These are phyloP conservation scores for Astyanax mexicanus DNA, from an alignment of 2,797 vertebrate genomes.

Conservation along the genomic window DNA sequence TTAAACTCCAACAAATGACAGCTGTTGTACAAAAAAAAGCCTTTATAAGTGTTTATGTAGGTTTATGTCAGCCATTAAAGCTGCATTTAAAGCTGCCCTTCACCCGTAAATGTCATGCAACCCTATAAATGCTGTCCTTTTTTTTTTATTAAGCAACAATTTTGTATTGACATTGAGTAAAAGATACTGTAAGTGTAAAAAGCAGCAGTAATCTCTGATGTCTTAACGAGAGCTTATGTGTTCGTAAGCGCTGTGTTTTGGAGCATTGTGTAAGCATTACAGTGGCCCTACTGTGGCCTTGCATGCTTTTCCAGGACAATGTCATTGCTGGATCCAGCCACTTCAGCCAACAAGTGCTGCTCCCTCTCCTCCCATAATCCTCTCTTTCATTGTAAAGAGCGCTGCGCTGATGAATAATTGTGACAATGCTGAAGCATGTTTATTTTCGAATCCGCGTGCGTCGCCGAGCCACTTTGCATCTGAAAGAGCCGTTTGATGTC, in stretches of 20 bases:
- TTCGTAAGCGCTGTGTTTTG: not conserved
- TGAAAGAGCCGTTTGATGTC: slow-evolving; percentile 60
- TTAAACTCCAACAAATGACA: too few relatives aligned
- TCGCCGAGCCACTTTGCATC: slow-evolving; percentile 55
- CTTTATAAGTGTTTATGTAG: too few relatives aligned
- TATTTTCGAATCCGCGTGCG: slow-evolving; percentile 47
- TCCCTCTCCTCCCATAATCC: slow-evolving; percentile 43
- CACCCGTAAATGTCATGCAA: too few relatives aligned
- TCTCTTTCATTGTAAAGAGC: slow-evolving; percentile 39
- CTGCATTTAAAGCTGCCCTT: too few relatives aligned
- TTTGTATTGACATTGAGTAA: too few relatives aligned
- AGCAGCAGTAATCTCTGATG: not conserved
- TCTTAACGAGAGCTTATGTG: not conserved
- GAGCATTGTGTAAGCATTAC: not conserved
- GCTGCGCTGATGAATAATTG: slow-evolving; percentile 46
- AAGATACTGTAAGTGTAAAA: too few relatives aligned
- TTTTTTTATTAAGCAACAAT: slow-evolving; percentile 7
- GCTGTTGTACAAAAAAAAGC: too few relatives aligned
- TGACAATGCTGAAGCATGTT: slow-evolving; percentile 53
- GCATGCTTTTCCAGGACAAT: not conserved
- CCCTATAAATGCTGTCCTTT: too few relatives aligned
- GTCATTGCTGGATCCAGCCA: slow-evolving; percentile 8
- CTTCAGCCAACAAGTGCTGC: slow-evolving; percentile 24
- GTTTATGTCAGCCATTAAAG: too few relatives aligned
- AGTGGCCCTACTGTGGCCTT: not conserved